These are phyloP conservation scores for Rhynchotus rufescens DNA, from an alignment of 2,797 vertebrate species.

Conservation along the genomic window DNA sequence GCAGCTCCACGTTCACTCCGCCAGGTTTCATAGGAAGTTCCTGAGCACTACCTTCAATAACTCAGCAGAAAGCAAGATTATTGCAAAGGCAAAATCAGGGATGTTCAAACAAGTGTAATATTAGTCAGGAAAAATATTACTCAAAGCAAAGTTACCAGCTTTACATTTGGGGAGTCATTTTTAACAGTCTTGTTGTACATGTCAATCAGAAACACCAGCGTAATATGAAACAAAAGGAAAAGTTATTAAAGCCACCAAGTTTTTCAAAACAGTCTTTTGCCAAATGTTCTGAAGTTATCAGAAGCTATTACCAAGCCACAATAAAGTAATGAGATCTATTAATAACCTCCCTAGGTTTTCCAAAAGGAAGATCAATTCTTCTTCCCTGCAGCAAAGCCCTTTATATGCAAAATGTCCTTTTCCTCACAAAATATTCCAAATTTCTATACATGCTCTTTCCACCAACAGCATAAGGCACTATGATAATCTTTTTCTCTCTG, in stretches of 20 bases:
- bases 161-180: not conserved
- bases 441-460: not conserved
- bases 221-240: not conserved
- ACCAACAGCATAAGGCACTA: not conserved
- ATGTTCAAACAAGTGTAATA: not conserved
- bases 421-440: not conserved
- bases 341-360: not conserved
- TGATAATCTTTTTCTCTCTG: fast-evolving
- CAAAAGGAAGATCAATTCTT: not conserved
- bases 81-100: not conserved
- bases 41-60: not conserved
- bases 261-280: not conserved
- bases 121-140: not conserved
- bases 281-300: not conserved
- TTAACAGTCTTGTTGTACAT: not conserved
- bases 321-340: not conserved
- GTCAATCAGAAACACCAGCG: not conserved
- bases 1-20: fast-evolving
- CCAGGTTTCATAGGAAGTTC: not conserved
- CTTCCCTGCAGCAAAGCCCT: not conserved
- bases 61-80: not conserved
- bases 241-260: not conserved
- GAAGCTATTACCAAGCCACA: not conserved
- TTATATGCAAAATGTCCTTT: not conserved
- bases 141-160: not conserved